phyloP scores from a whole-genome alignment of 2,113 vertebrate genomes.

The Trogon melanurus region DNA sequence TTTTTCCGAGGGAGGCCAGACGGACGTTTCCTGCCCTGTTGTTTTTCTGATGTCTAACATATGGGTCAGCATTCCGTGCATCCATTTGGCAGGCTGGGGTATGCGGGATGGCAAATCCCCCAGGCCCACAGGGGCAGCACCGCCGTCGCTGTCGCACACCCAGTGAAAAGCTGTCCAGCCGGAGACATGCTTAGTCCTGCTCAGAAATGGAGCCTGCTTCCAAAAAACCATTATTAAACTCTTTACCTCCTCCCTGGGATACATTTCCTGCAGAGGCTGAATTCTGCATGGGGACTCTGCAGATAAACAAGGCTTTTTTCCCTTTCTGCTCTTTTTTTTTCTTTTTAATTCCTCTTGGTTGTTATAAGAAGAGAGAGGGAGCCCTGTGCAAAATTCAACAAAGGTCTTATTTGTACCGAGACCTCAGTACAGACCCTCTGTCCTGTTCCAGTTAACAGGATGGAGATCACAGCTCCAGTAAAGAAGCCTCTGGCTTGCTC shows the following conservation, averaged over 20 bases:
- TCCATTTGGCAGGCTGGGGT: neutral
- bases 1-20: neutral
- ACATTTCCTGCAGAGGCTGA: conserved; percentile 49
- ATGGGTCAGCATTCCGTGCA: neutral
- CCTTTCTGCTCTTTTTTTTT: neutral
- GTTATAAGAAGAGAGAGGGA: conserved; percentile 49
- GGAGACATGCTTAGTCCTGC: neutral
- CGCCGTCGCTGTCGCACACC: neutral
- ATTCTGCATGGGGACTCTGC: conserved; percentile 55
- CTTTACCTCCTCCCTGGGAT: conserved; percentile 35
- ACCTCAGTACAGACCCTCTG: conserved; percentile 54
- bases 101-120: neutral
- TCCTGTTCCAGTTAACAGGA: conserved; percentile 67
- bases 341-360: neutral
- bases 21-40: neutral
- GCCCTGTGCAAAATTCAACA: conserved; percentile 57
- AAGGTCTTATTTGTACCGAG: conserved; percentile 61
- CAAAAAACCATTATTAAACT: conserved; percentile 14
- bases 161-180: neutral
- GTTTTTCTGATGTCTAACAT: neutral
- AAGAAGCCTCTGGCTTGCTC: conserved; percentile 62
- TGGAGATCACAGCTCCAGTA: conserved; percentile 57
- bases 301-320: conserved; percentile 59
- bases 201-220: neutral
- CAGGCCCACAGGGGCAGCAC: neutral